phyloP scores from a whole-genome alignment of 2,113 vertebrate species.

The Artemisiospiza belli region DNA sequence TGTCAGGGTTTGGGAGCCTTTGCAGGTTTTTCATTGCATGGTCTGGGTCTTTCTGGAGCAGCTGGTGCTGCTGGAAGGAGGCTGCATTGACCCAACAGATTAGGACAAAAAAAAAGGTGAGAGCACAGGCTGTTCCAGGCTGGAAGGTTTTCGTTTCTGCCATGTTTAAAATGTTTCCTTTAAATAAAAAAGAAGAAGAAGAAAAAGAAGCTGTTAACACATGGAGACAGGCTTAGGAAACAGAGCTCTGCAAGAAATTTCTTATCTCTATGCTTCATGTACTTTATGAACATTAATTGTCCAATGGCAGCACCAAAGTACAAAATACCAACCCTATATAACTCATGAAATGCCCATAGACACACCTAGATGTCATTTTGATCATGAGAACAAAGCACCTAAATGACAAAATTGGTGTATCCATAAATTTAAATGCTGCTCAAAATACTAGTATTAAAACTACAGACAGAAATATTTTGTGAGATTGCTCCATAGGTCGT shows the following conservation, averaged over 20 bases:
- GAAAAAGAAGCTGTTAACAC: slow-evolving; percentile 54
- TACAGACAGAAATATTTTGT: background rate
- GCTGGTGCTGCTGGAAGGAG: slow-evolving; percentile 84
- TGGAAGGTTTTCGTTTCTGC: slow-evolving; percentile 67
- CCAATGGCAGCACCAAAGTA: background rate
- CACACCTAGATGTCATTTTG: background rate
- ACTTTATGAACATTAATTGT: background rate
- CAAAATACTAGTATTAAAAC: background rate
- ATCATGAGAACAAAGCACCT: background rate
- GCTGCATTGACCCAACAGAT: slow-evolving; percentile 75
- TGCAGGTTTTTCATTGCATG: slow-evolving; percentile 74
- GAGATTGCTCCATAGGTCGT: background rate
- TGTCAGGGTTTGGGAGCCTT: slow-evolving; percentile 81
- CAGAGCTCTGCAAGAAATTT: background rate
- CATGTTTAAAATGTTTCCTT: slow-evolving; percentile 80
- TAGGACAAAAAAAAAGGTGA: slow-evolving; percentile 73
- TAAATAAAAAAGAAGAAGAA: slow-evolving; percentile 65
- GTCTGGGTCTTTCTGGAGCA: slow-evolving; percentile 82
- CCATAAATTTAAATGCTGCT: background rate
- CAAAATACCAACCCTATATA: background rate
- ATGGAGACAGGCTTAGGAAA: background rate
- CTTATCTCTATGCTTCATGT: background rate
- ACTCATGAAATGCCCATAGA: background rate
- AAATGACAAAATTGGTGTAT: background rate
- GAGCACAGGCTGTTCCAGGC: slow-evolving; percentile 62